Percentiles rank a stretch among this genome's conserved stretches.
These are phyloP conservation scores for Urechis unicinctus DNA, from an alignment of 2,888 invertebrate genomes.

Conservation along the genomic window DNA sequence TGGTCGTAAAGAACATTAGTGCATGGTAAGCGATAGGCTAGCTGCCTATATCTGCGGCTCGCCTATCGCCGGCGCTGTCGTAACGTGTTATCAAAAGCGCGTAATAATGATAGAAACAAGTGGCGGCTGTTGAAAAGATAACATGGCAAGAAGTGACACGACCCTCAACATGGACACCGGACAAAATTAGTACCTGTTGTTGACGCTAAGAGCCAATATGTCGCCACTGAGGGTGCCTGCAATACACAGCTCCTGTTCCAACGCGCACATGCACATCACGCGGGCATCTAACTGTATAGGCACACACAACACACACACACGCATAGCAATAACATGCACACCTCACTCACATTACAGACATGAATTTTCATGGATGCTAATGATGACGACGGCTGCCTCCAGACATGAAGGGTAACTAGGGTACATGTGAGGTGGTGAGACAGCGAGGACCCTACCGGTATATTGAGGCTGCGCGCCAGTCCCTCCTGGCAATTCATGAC, in stretches of 20 bases:
- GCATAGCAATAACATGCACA: too few relatives aligned
- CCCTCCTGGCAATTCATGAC: conserved; percentile 42
- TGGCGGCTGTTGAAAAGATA: neutral
- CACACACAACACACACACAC: neutral
- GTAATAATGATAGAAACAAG: too few relatives aligned
- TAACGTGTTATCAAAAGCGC: conserved; percentile 5
- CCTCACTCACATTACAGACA: too few relatives aligned
- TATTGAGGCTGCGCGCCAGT: conserved; percentile 41
- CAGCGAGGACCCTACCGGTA: conserved; percentile 43
- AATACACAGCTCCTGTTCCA: neutral
- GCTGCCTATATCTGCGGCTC: too few relatives aligned
- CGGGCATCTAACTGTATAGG: neutral
- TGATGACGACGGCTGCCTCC: too few relatives aligned
- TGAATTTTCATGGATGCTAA: too few relatives aligned
- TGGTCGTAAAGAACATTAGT: too few relatives aligned
- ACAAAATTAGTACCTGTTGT: too few relatives aligned
- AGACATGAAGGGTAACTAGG: neutral
- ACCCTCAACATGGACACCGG: too few relatives aligned
- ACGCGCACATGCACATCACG: neutral
- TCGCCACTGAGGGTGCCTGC: neutral
- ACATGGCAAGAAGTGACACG: neutral
- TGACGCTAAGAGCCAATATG: neutral
- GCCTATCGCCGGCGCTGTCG: too few relatives aligned
- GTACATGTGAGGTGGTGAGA: conserved; percentile 45
- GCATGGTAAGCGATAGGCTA: too few relatives aligned